These are phyloP conservation scores for Saccopteryx leptura DNA, from an alignment of 2,113 vertebrate genomes.

Conservation along the genomic window DNA sequence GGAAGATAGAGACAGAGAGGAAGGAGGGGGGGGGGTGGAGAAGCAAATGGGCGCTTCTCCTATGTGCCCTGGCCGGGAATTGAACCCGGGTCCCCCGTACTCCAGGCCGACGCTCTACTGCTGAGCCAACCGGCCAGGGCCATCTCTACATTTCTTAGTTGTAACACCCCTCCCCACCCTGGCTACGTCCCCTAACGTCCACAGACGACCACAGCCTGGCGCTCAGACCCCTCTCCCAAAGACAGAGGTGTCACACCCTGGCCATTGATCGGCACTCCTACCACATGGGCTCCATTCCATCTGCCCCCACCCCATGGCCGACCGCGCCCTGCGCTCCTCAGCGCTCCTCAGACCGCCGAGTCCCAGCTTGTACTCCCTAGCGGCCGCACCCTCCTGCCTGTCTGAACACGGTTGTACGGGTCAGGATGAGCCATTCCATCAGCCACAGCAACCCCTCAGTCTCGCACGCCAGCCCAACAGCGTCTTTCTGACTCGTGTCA, in stretches of 20 bases:
- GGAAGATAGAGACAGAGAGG: too few species aligned
- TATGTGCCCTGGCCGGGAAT: too few species aligned
- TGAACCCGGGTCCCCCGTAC: too few species aligned
- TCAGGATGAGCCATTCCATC: background rate
- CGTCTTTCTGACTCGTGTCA: background rate
- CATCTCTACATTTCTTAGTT: background rate
- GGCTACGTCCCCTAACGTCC: background rate
- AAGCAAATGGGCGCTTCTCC: too few species aligned
- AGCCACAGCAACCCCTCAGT: background rate
- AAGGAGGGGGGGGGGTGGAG: too few species aligned
- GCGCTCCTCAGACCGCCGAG: background rate
- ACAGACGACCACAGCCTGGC: background rate
- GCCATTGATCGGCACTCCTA: background rate
- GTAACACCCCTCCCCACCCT: background rate
- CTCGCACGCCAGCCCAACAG: background rate
- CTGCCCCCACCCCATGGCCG: background rate
- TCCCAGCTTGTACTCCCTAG: background rate
- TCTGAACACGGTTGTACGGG: background rate
- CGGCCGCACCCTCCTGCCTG: background rate
- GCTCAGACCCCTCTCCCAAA: background rate
- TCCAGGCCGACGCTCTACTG: too few species aligned
- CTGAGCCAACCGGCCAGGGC: too few species aligned
- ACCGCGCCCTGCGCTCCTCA: background rate
- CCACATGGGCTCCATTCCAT: background rate
- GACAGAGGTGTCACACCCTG: background rate